These are phyloP conservation scores for Sebastes reedi DNA, from an alignment of 2,797 vertebrate species.

Conservation along the genomic window DNA sequence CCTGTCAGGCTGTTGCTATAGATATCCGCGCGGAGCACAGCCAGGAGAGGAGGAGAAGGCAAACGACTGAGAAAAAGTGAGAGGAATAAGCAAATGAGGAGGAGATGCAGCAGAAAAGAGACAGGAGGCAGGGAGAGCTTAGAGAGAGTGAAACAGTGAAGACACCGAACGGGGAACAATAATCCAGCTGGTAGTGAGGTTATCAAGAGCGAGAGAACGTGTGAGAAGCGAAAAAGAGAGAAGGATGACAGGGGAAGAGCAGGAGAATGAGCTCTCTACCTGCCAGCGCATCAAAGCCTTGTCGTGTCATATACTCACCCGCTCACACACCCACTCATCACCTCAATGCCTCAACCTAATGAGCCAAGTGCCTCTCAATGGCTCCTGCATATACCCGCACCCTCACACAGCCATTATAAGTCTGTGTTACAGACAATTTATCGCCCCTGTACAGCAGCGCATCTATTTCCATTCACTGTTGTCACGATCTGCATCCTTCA, in stretches of 20 bases:
- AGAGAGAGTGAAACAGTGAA: conserved; percentile 33
- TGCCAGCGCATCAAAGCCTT: conserved; percentile 75
- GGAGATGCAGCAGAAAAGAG: conserved; percentile 28
- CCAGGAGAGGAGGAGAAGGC: conserved; percentile 42
- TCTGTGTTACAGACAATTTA: conserved; percentile 48
- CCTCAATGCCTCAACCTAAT: conserved; percentile 75
- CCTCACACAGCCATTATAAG: conserved; percentile 51
- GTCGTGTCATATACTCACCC: conserved; percentile 62
- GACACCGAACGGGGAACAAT: conserved; percentile 50
- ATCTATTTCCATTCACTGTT: conserved; percentile 52
- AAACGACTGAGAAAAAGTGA: conserved; percentile 40
- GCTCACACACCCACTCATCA: conserved; percentile 71
- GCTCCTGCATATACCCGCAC: conserved; percentile 33
- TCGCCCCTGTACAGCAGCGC: conserved; percentile 20
- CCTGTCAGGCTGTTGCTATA: conserved; percentile 82
- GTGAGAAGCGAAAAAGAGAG: conserved; percentile 46
- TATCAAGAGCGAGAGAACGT: conserved; percentile 56
- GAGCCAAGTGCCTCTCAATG: conserved; percentile 75
- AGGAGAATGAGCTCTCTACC: conserved; percentile 71
- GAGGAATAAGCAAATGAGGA: conserved; percentile 58
- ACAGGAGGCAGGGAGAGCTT: conserved; percentile 33
- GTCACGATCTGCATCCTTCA: conserved; percentile 47
- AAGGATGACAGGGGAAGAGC: conserved; percentile 60
- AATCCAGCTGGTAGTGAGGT: conserved; percentile 56
- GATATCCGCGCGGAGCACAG: conserved; percentile 68